Evolutionary conservation across 1,140 invertebrate genomes (phyloP), one percentile per base, ranked within the genome.

Genomic region (Cotesia vestalis): DNA sequence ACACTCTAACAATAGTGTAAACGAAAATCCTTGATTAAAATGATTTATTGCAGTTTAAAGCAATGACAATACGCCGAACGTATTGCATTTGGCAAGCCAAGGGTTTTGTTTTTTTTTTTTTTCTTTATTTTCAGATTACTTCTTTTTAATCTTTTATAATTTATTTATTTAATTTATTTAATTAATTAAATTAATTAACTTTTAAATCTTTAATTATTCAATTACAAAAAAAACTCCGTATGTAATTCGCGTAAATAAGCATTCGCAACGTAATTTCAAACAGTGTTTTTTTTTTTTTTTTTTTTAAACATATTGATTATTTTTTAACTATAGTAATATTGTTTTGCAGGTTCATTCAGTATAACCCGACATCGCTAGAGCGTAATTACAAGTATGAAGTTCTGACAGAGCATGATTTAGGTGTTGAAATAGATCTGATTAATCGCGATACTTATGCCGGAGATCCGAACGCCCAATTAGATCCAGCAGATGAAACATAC

Each of bases 301-400:
- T 46, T 46, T 9, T 4, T 34, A 17, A 55, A 69, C 36, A 46
- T 52, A 35, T n/a, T 64, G 38, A 63, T 51, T 53, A 35, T 64
- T 59, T 63, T 3, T 66, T 59, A 63, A 46, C 73, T 63, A 52
- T 12, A 69, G 53, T 73, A 8, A 40, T 12, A 61, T 34, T 17
- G 8, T 35, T 69, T 77, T 69, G 36, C 61, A 95, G 96, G 75
- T 99, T 98, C 85, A 96, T 98, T 73, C 92, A 97, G 76, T 99
- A 99, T 80, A 98, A 98, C 84, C 96, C 96, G n/a, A 98, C 97
- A 12, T 94, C 93, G 9, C 85, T 95, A 62, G 94, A 99, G 84
- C 91, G 96, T 63, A 96, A 94, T 84, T 98, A 97, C 81, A 95
- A 96, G 78, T 98, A 98, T 90, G 98, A 99, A 89, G 92, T 99